Percentiles rank a stretch among this genome's conserved stretches.
phyloP scores from a whole-genome alignment of 2,797 vertebrate species.

The Danio albolineatus region DNA sequence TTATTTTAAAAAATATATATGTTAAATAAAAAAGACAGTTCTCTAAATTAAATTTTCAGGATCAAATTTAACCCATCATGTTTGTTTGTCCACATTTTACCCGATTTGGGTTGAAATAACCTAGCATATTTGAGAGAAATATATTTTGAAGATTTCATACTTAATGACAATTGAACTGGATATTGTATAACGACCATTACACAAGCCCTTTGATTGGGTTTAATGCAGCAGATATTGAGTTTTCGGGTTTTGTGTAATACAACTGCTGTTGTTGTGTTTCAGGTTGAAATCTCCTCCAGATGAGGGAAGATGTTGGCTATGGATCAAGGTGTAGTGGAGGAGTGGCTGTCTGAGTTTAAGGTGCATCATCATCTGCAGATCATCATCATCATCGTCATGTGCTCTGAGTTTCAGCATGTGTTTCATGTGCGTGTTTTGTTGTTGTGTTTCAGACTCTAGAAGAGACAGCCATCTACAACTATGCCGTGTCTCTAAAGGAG shows the following conservation, averaged over 20 bases:
- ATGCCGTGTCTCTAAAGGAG: conserved; percentile 90
- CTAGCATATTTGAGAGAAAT: no score
- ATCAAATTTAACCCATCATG: no score
- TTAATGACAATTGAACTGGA: no score
- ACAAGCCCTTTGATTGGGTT: neutral
- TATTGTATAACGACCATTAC: no score
- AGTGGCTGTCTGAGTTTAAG: conserved; percentile 99
- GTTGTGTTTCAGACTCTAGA: conserved; percentile 87
- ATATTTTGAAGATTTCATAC: no score
- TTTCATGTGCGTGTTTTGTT: neutral
- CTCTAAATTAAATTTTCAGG: no score
- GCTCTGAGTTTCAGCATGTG: neutral
- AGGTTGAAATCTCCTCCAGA: conserved; percentile 83
- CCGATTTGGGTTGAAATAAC: no score
- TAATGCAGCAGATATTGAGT: no score
- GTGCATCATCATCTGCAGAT: conserved; percentile 69
- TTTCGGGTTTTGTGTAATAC: no score
- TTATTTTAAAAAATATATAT: no score
- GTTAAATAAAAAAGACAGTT: no score
- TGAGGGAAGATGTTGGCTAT: conserved; percentile 97
- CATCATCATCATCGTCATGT: neutral
- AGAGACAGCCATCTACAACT: conserved; percentile 90
- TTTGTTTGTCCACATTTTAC: no score
- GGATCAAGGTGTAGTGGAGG: conserved; percentile 96
- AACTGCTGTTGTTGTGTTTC: conserved; percentile 55